These are phyloP conservation scores for Tupaia tana DNA, from an alignment of 2,113 vertebrate genomes.

Conservation along the genomic window DNA sequence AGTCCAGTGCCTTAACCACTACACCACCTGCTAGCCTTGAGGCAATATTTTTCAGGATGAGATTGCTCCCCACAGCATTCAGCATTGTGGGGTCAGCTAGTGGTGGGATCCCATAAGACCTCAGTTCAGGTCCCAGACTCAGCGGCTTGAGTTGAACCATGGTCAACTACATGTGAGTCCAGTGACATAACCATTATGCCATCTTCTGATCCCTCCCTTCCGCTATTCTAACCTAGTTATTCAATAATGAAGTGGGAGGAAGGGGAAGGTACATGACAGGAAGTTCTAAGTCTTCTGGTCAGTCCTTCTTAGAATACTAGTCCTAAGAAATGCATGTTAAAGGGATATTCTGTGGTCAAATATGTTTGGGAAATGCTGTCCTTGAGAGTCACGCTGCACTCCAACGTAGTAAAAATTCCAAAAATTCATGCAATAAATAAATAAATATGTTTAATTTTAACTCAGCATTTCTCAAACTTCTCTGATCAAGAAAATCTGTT, in stretches of 20 bases:
- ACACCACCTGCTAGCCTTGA: too few species aligned
- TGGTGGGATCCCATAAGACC: too few species aligned
- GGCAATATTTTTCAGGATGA: constrained; percentile 31
- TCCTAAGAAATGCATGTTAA: background rate
- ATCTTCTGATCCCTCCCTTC: too few species aligned
- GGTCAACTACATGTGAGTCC: too few species aligned
- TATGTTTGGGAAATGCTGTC: background rate
- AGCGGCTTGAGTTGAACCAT: too few species aligned
- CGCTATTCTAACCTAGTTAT: background rate
- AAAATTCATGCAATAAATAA: constrained; percentile 3
- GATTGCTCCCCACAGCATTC: background rate
- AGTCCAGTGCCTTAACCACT: too few species aligned
- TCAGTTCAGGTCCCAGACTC: too few species aligned
- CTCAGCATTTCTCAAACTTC: background rate
- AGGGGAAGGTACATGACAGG: background rate
- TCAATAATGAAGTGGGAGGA: background rate
- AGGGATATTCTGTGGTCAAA: background rate
- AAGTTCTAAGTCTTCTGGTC: constrained; percentile 33
- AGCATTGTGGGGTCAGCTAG: background rate
- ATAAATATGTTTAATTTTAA: background rate
- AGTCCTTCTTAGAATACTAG: background rate
- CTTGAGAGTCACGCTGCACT: background rate
- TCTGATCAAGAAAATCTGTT: constrained; percentile 5
- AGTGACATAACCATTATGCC: too few species aligned
- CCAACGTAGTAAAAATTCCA: background rate